Conservation (phyloP, 2,888 invertebrate genomes). For the Therioaphis trifolii region DNA sequence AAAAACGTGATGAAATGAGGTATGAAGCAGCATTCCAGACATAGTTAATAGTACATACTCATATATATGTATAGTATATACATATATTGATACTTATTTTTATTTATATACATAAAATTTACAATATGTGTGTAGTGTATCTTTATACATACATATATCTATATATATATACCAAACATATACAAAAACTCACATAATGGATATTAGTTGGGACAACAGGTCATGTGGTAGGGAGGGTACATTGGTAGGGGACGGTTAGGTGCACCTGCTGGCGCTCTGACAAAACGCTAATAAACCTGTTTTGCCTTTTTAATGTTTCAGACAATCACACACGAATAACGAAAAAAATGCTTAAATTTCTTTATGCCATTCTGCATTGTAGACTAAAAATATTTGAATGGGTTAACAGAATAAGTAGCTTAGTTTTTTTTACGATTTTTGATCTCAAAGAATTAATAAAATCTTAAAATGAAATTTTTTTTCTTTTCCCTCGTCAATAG, state of each 20-base stretch:
- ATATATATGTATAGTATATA: not conserved
- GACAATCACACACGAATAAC: slow-evolving; percentile 38
- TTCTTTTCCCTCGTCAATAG: not conserved
- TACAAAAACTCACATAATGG: slow-evolving; percentile 47
- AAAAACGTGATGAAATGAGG: slow-evolving; percentile 62
- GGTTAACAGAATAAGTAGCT: slow-evolving; percentile 18
- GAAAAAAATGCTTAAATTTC: slow-evolving; percentile 38
- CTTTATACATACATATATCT: slow-evolving; percentile 4
- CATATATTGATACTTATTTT: slow-evolving; percentile 7
- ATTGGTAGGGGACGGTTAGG: slow-evolving; percentile 42
- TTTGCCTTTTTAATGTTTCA: slow-evolving; percentile 55
- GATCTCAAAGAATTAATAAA: slow-evolving; percentile 14
- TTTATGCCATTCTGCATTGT: slow-evolving; percentile 30
- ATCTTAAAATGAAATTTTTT: slow-evolving; percentile 41
- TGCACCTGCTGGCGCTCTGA: slow-evolving; percentile 62
- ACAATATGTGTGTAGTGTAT: too few relatives aligned
- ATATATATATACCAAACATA: not conserved
- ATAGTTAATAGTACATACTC: slow-evolving; percentile 42
- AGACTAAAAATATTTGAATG: slow-evolving; percentile 49
- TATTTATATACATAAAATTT: slow-evolving; percentile 50
- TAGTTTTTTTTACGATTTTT: slow-evolving; percentile 15
- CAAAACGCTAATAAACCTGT: slow-evolving; percentile 62
- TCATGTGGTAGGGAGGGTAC: slow-evolving; percentile 22
- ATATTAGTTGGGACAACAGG: slow-evolving; percentile 20
- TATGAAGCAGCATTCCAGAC: slow-evolving; percentile 55